A percentile compares a stretch with the other conserved stretches of the same genome.
Evolutionary conservation across 2,113 vertebrate genomes (phyloP).

Genomic region (Mesocricetus auratus): DNA sequence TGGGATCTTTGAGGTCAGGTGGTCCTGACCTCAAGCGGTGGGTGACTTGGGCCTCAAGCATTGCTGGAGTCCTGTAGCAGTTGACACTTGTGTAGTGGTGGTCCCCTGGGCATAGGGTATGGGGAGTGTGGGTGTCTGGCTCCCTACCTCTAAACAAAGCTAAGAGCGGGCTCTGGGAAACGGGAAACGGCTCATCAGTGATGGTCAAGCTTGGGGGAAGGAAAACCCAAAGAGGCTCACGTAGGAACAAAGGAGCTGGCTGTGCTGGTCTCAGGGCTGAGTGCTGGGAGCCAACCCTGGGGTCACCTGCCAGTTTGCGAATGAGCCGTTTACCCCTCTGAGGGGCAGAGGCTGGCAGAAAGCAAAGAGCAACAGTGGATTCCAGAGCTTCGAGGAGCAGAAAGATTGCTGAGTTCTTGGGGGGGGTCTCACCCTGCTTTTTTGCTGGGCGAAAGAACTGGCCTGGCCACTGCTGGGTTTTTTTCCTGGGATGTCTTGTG

Average conservation of each 20-base stretch:
- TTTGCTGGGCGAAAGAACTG: neutral
- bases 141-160: fast-evolving
- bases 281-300: neutral
- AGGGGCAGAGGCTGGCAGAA: neutral
- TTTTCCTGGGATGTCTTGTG: fast-evolving
- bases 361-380: neutral
- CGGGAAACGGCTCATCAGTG: fast-evolving
- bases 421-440: fast-evolving
- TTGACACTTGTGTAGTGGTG: fast-evolving
- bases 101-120: fast-evolving
- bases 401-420: neutral
- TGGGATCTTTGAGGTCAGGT: neutral
- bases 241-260: neutral
- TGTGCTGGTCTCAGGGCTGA: fast-evolving
- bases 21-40: fast-evolving
- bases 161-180: fast-evolving
- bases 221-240: neutral
- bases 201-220: fast-evolving
- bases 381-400: fast-evolving
- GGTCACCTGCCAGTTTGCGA: too few relatives aligned
- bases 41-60: fast-evolving
- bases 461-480: fast-evolving
- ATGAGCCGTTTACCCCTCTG: fast-evolving
- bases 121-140: neutral
- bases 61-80: fast-evolving